phyloP scores from a whole-genome alignment of 1,140 invertebrate genomes.

The Macrobrachium nipponense region DNA sequence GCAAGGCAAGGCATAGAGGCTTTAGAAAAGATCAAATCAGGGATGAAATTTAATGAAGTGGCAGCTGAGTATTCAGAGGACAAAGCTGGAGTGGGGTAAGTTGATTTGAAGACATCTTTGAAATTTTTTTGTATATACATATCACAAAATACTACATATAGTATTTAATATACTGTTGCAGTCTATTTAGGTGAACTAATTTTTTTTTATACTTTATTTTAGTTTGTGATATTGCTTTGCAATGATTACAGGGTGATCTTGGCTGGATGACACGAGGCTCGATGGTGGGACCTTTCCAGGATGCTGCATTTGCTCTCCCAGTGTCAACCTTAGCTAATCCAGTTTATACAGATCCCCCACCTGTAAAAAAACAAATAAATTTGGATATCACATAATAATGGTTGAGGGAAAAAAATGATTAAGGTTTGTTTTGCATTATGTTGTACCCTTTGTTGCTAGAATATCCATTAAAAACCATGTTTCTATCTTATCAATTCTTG shows the following conservation, averaged over 20 bases:
- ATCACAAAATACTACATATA: no score
- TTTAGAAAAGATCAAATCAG: conserved; percentile 95
- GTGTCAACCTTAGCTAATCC: conserved; percentile 89
- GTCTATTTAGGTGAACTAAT: no score
- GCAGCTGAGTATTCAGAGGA: conserved; percentile 97
- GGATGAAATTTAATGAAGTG: conserved; percentile 97
- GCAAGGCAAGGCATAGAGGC: conserved; percentile 97
- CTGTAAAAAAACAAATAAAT: conserved; percentile 99
- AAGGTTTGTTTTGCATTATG: no score
- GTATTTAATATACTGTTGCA: no score
- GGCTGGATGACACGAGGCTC: conserved; percentile 98
- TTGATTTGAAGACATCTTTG: background rate
- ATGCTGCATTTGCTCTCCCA: conserved; percentile 95
- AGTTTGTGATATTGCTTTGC: background rate
- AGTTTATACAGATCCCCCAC: conserved; percentile 97
- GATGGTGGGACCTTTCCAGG: conserved; percentile 99
- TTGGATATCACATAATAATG: conserved; percentile 99
- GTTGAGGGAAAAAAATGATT: conserved; percentile 98
- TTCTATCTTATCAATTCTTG: no score
- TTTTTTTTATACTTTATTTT: no score
- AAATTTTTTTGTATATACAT: no score
- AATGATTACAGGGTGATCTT: conserved; percentile 82
- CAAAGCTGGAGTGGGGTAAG: conserved; percentile 90
- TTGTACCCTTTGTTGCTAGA: no score
- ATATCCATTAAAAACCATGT: no score